phyloP scores from a whole-genome alignment of 2,797 vertebrate species.

The Florisuga fusca region DNA sequence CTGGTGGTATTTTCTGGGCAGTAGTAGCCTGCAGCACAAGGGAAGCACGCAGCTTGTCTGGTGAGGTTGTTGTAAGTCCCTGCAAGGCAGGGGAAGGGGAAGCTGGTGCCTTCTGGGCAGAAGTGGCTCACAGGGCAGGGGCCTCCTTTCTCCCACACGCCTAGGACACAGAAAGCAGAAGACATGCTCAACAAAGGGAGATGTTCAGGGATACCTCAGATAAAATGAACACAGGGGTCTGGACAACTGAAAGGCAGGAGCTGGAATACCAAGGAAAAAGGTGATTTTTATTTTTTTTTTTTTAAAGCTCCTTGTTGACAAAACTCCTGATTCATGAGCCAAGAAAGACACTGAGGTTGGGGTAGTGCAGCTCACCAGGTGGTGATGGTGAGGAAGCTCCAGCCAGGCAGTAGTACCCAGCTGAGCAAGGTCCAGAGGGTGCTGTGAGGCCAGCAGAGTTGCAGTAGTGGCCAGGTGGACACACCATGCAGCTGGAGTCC shows the following conservation, averaged over 20 bases:
- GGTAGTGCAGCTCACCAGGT: background rate
- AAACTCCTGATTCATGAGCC: background rate
- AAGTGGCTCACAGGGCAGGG: constrained; percentile 89
- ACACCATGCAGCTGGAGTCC: constrained; percentile 81
- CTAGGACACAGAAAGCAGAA: constrained; percentile 38
- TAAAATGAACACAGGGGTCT: background rate
- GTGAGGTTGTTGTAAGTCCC: constrained; percentile 89
- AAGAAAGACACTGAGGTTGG: accelerated
- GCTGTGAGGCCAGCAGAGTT: constrained; percentile 79
- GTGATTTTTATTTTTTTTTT: background rate
- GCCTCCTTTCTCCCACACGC: constrained; percentile 67
- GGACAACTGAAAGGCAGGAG: background rate
- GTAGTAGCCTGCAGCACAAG: constrained; percentile 90
- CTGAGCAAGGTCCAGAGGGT: constrained; percentile 87
- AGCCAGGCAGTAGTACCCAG: constrained; percentile 88
- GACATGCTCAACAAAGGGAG: background rate
- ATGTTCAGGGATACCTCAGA: background rate
- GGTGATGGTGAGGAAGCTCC: constrained; percentile 78
- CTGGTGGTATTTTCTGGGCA: constrained; percentile 86
- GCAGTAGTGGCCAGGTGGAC: constrained; percentile 87
- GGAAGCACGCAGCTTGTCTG: constrained; percentile 84
- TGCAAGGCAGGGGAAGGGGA: constrained; percentile 84
- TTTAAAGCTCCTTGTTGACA: background rate
- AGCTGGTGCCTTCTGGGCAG: constrained; percentile 84
- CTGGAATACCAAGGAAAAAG: accelerated